These are phyloP conservation scores for Ophioderma brevispina DNA, from an alignment of 35 echinoderm and acorn worm species.

Conservation along the genomic window DNA sequence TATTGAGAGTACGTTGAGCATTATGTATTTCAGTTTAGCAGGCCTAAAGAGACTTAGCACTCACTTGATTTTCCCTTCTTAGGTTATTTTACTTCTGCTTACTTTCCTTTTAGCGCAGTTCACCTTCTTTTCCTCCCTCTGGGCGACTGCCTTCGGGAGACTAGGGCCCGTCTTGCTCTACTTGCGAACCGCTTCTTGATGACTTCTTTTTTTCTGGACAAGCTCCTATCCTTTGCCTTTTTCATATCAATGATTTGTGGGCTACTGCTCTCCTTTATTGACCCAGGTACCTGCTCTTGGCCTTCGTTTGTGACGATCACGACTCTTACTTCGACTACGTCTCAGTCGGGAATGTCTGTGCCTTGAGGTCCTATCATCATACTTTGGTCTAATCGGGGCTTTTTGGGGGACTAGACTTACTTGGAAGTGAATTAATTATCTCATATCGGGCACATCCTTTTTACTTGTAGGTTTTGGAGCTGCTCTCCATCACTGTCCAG, in stretches of 20 bases:
- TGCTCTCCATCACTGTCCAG: conserved; percentile 48
- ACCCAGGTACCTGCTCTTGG: conserved; percentile 14
- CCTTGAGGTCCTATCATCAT: conserved; percentile 12
- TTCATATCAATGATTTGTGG: not conserved
- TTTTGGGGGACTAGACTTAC: conserved; percentile 20
- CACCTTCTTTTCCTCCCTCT: not conserved
- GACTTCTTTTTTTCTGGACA: conserved; percentile 3
- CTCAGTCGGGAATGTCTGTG: conserved; percentile 13
- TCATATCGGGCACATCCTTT: conserved; percentile 19
- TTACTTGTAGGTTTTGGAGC: conserved; percentile 8
- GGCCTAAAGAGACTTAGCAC: not conserved
- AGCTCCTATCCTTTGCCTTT: not conserved
- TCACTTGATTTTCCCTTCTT: not conserved
- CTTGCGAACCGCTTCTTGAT: not conserved
- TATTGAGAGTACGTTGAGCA: too few relatives aligned
- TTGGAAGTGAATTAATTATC: conserved; percentile 21
- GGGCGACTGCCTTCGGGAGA: not conserved
- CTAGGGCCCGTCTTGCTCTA: not conserved
- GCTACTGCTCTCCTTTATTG: conserved; percentile 9
- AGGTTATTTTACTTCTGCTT: not conserved
- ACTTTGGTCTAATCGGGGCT: not conserved
- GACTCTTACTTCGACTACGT: conserved; percentile 35
- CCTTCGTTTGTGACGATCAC: not conserved
- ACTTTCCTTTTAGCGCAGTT: not conserved
- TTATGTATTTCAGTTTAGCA: too few relatives aligned